phyloP scores from a whole-genome alignment of 1,140 invertebrate genomes.

The Uloborus diversus region DNA sequence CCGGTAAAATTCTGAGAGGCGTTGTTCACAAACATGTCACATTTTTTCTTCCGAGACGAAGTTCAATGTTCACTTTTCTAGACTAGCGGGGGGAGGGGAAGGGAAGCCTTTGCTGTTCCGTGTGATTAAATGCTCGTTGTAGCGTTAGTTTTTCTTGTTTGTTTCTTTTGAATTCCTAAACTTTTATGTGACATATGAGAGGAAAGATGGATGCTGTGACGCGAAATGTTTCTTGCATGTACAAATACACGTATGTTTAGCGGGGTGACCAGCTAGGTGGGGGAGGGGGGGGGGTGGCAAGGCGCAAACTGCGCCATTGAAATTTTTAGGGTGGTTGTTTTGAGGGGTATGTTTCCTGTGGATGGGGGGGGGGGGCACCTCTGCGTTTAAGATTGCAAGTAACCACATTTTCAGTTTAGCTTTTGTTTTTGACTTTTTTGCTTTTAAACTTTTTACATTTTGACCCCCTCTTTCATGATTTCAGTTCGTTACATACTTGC shows the following conservation, averaged over 20 bases:
- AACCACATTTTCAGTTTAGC: too few relatives aligned
- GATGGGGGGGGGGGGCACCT: too few relatives aligned
- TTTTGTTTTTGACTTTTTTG: too few relatives aligned
- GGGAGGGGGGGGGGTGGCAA: too few relatives aligned
- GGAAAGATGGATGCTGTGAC: background rate
- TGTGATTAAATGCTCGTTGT: background rate
- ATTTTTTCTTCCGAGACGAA: slow-evolving; percentile 26
- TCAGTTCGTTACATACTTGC: too few relatives aligned
- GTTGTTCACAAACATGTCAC: slow-evolving; percentile 7
- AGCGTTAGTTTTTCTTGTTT: background rate
- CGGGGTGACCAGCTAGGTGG: background rate
- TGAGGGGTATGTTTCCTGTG: too few relatives aligned
- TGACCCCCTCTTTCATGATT: too few relatives aligned
- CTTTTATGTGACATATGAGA: background rate
- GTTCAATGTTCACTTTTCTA: slow-evolving; percentile 42
- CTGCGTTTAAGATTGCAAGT: too few relatives aligned
- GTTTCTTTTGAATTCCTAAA: background rate
- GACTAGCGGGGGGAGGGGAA: background rate
- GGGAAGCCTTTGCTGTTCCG: background rate
- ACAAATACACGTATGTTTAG: background rate
- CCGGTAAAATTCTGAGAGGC: slow-evolving; percentile 13
- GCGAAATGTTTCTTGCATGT: background rate
- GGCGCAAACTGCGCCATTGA: too few relatives aligned
- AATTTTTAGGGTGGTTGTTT: too few relatives aligned
- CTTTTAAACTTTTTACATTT: too few relatives aligned